Evolutionary conservation across 35 echinoderm and acorn worm genomes (phyloP).

Genomic region (Lytechinus pictus): DNA sequence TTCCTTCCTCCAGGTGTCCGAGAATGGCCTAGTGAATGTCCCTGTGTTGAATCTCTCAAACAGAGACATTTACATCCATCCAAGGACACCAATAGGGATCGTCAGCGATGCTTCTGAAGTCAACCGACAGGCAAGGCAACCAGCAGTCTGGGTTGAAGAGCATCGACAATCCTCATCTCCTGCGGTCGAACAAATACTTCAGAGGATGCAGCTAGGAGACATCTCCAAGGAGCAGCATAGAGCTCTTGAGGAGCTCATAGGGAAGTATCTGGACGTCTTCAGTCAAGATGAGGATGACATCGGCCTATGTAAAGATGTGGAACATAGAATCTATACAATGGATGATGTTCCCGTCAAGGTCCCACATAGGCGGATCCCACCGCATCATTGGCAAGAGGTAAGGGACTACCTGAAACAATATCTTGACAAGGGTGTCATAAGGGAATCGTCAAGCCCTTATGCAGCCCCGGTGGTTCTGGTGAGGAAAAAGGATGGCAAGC

Average conservation of each 20-base stretch:
- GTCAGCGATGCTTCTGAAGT: too few species aligned
- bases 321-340: constrained; percentile 37
- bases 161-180: too few species aligned
- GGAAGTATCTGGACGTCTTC: constrained; percentile 38
- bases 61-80: constrained; percentile 59
- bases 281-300: constrained; percentile 63
- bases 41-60: constrained; percentile 51
- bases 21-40: constrained; percentile 57
- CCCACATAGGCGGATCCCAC: constrained; percentile 64
- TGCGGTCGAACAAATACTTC: too few species aligned
- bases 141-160: too few species aligned
- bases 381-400: constrained; percentile 73
- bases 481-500: constrained; percentile 63
- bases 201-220: too few species aligned
- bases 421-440: constrained; percentile 48
- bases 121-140: too few species aligned
- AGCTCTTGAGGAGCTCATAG: constrained; percentile 28
- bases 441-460: constrained; percentile 78
- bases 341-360: constrained; percentile 51
- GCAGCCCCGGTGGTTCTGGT: constrained; percentile 75
- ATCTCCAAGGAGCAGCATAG: too few species aligned
- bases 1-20: constrained; percentile 22
- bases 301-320: constrained; percentile 37
- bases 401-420: constrained; percentile 53
- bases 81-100: constrained; percentile 25